Evolutionary conservation across 2,797 vertebrate genomes (phyloP).

Genomic region (Aselliscus stoliczkanus): DNA sequence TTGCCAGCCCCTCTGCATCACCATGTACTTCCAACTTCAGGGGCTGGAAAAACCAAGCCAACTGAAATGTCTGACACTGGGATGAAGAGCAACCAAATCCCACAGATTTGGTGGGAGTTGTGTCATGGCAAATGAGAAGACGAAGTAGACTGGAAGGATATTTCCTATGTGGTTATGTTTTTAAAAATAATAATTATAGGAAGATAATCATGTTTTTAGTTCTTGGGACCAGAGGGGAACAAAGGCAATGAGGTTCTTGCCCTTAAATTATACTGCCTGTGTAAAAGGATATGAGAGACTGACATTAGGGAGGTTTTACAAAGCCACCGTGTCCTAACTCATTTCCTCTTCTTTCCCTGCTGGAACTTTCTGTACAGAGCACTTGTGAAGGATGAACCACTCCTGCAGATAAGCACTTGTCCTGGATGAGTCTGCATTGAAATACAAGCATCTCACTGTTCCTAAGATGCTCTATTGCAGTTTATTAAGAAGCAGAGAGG

Average conservation of each 20-base stretch:
- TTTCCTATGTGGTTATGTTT: constrained; percentile 2
- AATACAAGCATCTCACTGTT: constrained; percentile 31
- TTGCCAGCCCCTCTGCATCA: background rate
- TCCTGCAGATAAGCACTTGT: background rate
- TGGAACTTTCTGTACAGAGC: background rate
- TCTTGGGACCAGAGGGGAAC: background rate
- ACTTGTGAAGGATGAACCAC: background rate
- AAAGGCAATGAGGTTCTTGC: background rate
- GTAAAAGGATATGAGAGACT: background rate
- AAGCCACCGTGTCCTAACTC: background rate
- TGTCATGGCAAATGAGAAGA: background rate
- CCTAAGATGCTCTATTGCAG: constrained; percentile 45
- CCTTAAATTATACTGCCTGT: constrained; percentile 1
- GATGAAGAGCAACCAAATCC: background rate
- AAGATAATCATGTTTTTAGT: constrained; percentile 20
- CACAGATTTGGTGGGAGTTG: background rate
- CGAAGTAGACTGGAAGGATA: background rate
- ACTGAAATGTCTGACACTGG: background rate
- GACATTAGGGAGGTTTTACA: background rate
- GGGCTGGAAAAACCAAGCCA: background rate
- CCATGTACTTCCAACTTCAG: background rate
- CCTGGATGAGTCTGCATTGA: constrained; percentile 1
- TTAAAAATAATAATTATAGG: background rate
- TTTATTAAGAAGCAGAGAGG: constrained; percentile 69
- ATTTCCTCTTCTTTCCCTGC: constrained; percentile 19